A percentile compares a stretch with the other conserved stretches of the same genome.
phyloP scores from a whole-genome alignment of 2,888 invertebrate genomes.

The Cerastoderma edule region DNA sequence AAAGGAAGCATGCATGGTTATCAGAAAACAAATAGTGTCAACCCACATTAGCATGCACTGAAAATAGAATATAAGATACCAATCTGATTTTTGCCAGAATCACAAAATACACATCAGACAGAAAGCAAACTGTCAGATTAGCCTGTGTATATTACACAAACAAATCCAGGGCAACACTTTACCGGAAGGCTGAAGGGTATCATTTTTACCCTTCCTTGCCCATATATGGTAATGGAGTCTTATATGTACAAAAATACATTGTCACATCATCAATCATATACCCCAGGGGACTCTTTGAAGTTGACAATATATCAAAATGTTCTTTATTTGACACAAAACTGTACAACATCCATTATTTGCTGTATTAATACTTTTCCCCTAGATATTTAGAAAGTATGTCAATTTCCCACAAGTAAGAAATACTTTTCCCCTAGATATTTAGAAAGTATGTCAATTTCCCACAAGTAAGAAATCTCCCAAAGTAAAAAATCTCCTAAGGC shows the following conservation, averaged over 20 bases:
- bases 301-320: conserved; percentile 50
- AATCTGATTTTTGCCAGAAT: too few species aligned
- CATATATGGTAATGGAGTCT: too few species aligned
- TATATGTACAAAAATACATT: conserved; percentile 32
- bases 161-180: too few species aligned
- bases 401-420: conserved; percentile 1
- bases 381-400: neutral
- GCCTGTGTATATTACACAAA: too few species aligned
- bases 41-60: too few species aligned
- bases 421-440: neutral
- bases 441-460: neutral
- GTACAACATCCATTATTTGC: conserved; percentile 49
- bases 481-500: neutral
- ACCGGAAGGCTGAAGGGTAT: too few species aligned
- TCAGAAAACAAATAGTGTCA: too few species aligned
- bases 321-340: conserved; percentile 25
- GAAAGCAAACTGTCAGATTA: too few species aligned
- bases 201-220: too few species aligned
- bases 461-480: neutral
- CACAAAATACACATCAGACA: too few species aligned
- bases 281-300: conserved; percentile 44
- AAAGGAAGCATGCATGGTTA: too few species aligned
- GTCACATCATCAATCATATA: conserved; percentile 46
- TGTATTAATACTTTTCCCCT: conserved; percentile 24
- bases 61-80: too few species aligned